Percentiles rank a stretch among this genome's conserved stretches.
These are phyloP conservation scores for Pantelozetes paolii DNA, from an alignment of 2,888 invertebrate species.

Conservation along the genomic window DNA sequence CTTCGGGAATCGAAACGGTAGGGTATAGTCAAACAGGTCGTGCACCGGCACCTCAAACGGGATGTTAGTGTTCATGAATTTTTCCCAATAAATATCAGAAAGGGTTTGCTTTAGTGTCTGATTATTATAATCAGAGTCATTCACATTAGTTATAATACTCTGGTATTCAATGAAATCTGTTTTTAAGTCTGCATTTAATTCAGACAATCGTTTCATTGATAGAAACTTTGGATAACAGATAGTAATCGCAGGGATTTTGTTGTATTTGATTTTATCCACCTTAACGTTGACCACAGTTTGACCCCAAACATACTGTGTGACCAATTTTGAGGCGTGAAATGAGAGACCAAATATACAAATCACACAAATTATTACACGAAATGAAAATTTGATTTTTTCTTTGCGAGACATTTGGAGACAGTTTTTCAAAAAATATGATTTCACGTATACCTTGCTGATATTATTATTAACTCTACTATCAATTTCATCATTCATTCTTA, in stretches of 20 bases:
- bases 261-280: constrained; percentile 7
- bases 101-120: background rate
- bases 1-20: constrained; percentile 10
- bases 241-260: constrained; percentile 14
- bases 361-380: background rate
- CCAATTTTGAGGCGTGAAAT: constrained; percentile 5
- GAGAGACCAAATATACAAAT: background rate
- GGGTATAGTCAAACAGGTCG: background rate
- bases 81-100: constrained; percentile 6
- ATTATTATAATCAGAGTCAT: constrained; percentile 7
- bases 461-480: too few relatives aligned
- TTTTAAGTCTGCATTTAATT: background rate
- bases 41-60: constrained; percentile 17
- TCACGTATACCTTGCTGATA: too few relatives aligned
- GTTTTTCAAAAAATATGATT: too few relatives aligned
- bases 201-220: background rate
- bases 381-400: background rate
- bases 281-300: constrained; percentile 7
- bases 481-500: too few relatives aligned
- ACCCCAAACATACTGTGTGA: background rate
- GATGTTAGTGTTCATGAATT: constrained; percentile 1
- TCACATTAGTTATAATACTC: background rate
- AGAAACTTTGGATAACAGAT: constrained; percentile 1
- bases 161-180: background rate
- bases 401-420: background rate